Base-by-base conservation (phyloP, 2,797 vertebrate genomes). In the Ibycter americanus region DNA sequence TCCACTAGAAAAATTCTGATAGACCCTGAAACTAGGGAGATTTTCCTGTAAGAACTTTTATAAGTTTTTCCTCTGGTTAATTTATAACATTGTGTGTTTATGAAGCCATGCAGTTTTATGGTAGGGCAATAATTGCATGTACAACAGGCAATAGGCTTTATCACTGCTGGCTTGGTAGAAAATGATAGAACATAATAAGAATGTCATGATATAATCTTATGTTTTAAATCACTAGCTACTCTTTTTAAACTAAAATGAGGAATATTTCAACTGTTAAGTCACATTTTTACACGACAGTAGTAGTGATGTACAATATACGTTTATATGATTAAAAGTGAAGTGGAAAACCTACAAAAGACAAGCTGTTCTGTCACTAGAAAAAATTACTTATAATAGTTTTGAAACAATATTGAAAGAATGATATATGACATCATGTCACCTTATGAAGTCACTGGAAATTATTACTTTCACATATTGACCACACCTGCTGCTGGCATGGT, bases 401-500 rank as follows among this genome's bases (percentile, higher is more conserved):
- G 54, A 90, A 89, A 80, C 29, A 78, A 67, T 77, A 83, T 54
- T 67, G 85, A 63, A 89, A 67, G n/a, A 81, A 92, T 2, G 0
- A 87, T 93, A 93, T 85, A 94, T 51, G 44, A 85, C 46, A 91
- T 78, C 44, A 86, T 32, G 56, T 47, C 82, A 56, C 49, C 27
- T 91, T 74, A 78, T 13, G 56, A 94, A 89, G 65, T 74, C 59
- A 78, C 17, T 85, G 8, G 5, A 96, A 91, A 78, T 91, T 56
- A 95, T 46, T 61, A 62, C 29, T 91, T 83, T 78, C 63, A 83
- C 79, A 87, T 85, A 92, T 54, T 95, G 84, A 87, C 54, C 62
- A 93, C 67, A 94, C 52, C 71, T 89, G 84, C 68, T 83, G 36
- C 54, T 87, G 36, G 52, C 36, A 85, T 63, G 34, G 38, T 83